Conservation (phyloP, 2,113 vertebrate species). For the Hippoglossus stenolepis region DNA sequence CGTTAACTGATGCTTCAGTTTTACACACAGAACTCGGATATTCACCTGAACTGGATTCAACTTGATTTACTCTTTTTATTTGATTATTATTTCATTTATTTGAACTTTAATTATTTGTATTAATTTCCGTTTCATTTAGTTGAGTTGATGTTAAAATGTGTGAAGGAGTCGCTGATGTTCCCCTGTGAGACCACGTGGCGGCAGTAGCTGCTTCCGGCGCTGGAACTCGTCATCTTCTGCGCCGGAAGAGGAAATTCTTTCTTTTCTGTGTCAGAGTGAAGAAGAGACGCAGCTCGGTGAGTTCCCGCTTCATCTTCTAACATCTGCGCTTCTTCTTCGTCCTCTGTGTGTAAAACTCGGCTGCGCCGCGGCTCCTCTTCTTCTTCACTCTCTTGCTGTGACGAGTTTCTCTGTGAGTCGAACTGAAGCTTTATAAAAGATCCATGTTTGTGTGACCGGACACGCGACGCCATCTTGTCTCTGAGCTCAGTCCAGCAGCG, state of each 20-base stretch:
- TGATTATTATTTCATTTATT: no score
- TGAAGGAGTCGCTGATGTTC: no score
- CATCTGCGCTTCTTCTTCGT: conserved; percentile 25
- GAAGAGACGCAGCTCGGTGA: conserved; percentile 74
- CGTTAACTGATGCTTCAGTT: no score
- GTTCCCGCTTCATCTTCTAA: neutral
- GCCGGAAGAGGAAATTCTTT: conserved; percentile 73
- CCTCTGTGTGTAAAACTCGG: no score
- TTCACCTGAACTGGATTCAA: no score
- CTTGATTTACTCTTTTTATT: no score
- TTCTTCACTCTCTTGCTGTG: no score
- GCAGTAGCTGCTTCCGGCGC: conserved; percentile 42
- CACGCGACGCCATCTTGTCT: conserved; percentile 52
- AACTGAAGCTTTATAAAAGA: fast-evolving
- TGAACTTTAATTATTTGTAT: no score
- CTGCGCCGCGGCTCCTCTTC: no score
- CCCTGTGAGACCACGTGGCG: conserved; percentile 12
- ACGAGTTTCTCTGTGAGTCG: neutral
- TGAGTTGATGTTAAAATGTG: no score
- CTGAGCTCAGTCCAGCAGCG: fast-evolving
- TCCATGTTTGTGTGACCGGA: neutral
- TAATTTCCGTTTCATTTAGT: no score
- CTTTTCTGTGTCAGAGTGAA: conserved; percentile 82
- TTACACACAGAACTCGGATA: no score
- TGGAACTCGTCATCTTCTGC: conserved; percentile 43